Conservation (phyloP, 2,888 invertebrate genomes). For the Sarcophaga subvicina region DNA sequence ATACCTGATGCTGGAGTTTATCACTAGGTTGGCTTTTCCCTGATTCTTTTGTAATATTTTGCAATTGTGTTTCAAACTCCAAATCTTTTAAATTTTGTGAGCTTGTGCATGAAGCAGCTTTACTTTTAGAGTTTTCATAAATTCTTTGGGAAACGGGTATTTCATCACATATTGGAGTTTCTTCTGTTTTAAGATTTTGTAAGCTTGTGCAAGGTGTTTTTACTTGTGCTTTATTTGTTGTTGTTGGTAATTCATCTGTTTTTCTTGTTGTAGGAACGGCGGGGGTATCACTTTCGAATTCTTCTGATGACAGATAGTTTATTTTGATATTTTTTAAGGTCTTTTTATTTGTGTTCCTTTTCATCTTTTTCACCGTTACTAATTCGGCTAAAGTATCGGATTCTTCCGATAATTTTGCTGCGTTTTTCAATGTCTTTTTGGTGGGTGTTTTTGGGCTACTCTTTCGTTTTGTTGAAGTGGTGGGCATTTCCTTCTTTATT, state of each 20-base stretch:
- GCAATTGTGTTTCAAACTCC: not conserved
- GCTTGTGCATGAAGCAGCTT: not conserved
- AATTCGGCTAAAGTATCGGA: not conserved
- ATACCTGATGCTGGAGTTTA: not conserved
- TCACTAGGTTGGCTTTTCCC: not conserved
- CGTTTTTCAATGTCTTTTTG: not conserved
- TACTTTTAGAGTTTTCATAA: not conserved
- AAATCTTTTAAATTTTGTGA: not conserved
- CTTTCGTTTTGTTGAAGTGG: not conserved
- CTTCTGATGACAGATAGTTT: not conserved
- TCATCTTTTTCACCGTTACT: not conserved
- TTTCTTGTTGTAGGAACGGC: too few relatives aligned
- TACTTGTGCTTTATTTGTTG: too few relatives aligned
- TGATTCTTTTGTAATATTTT: not conserved
- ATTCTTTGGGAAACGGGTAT: not conserved
- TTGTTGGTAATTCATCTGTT: too few relatives aligned
- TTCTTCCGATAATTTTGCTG: not conserved
- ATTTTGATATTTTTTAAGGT: not conserved
- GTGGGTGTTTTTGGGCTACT: not conserved
- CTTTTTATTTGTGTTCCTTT: not conserved
- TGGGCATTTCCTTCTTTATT: too few relatives aligned
- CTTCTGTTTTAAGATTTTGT: not conserved
- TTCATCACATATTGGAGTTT: too few relatives aligned
- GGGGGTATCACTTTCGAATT: not conserved
- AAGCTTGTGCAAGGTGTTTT: not conserved